Evolutionary conservation across 2,113 vertebrate species (phyloP), one percentile per base, ranked within the genome.

Genomic region (Mus pahari): DNA sequence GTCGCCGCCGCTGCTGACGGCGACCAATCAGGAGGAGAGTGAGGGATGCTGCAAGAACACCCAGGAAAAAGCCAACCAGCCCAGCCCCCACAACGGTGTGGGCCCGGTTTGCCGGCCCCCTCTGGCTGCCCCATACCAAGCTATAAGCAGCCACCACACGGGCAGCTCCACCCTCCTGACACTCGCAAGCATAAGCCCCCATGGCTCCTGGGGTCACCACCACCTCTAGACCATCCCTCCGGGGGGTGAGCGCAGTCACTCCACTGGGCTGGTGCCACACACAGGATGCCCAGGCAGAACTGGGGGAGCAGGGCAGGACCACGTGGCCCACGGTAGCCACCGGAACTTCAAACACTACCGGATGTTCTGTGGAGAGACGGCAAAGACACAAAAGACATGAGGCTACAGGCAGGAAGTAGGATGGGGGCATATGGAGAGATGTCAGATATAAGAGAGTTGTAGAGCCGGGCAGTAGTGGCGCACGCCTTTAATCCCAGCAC

Each of bases 141-240:
- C 98, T 97, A 91, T 99, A 99, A 87, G 97, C 97, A 4, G 99
- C 99, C 39, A 98, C 98, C 3, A 96, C 98, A 1, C 98, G 99
- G 89, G 97, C 98, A 62, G 89, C 98, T 94, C 97, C 98, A 48
- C 96, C 97, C 98, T 99, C 99, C 97, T 98, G 98, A 94, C 99
- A 99, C 1, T 98, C 98, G 91, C 99, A 99, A 42, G 97, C 87
- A 70, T 99, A 99, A 48, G 91, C 97, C 4, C 99, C 99, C 92
- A 99, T 94, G 89, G 97, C 98, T 9, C 98, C 98, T 1, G 93
- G 50, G 0, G 98, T 98, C 77, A 99, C 99, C 3, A 97, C 98
- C 96, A 99, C 98, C 96, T 98, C 99, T 82, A 99, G 97, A 1
- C 98, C 97, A 96, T 99, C 98, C 6, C 98, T 98, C 96, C 98